These are phyloP conservation scores for Trypoxylon attenuatum DNA, from an alignment of 2,888 invertebrate genomes.

Conservation along the genomic window DNA sequence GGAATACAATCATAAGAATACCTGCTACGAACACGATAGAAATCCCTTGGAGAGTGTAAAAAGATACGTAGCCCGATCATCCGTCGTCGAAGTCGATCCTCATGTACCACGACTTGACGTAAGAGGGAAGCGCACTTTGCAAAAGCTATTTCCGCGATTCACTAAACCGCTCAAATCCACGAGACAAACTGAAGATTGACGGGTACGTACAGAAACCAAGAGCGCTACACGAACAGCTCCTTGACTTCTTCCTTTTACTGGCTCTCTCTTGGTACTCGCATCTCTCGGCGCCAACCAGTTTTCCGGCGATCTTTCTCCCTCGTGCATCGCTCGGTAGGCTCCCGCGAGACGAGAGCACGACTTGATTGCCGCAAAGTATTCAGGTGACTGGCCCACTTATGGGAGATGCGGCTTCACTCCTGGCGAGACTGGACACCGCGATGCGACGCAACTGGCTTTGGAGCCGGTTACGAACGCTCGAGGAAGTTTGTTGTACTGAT, in stretches of 20 bases:
- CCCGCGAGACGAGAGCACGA: conserved; percentile 51
- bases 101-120: conserved; percentile 43
- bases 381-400: conserved; percentile 71
- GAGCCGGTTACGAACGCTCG: too few relatives aligned
- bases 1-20: conserved; percentile 46
- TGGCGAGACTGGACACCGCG: conserved; percentile 36
- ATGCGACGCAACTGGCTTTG: too few relatives aligned
- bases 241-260: background rate
- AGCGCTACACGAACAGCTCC: conserved; percentile 24
- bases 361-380: conserved; percentile 69
- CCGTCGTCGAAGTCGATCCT: conserved; percentile 27
- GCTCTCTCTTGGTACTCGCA: conserved; percentile 7
- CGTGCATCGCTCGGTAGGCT: conserved; percentile 34
- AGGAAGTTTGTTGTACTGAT: too few relatives aligned
- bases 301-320: conserved; percentile 31
- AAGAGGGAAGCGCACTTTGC: conserved; percentile 33
- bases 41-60: conserved; percentile 64
- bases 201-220: conserved; percentile 44
- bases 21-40: conserved; percentile 68
- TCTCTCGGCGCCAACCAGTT: conserved; percentile 2
- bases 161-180: conserved; percentile 51
- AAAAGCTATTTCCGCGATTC: conserved; percentile 31
- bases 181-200: conserved; percentile 61
- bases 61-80: conserved; percentile 63
- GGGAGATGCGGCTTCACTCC: conserved; percentile 47